These are phyloP conservation scores for Gambelia wislizenii DNA, from an alignment of 2,797 vertebrate genomes.

Conservation along the genomic window DNA sequence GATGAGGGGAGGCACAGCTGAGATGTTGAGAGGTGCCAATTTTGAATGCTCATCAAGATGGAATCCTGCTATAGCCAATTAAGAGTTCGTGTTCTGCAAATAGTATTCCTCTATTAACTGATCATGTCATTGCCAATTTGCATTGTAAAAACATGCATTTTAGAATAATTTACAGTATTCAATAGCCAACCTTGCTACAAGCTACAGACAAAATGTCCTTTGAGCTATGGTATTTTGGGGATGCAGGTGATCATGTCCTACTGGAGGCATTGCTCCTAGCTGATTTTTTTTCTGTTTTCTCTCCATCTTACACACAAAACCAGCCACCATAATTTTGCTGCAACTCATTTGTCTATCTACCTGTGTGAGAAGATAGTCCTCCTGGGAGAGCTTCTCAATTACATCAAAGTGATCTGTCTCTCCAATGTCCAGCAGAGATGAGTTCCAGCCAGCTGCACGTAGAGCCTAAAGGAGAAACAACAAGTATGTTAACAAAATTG, in stretches of 20 bases:
- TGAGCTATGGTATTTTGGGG: neutral
- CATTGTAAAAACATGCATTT: too few relatives aligned
- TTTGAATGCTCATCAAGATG: neutral
- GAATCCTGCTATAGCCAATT: neutral
- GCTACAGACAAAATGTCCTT: neutral
- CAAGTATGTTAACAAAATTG: neutral
- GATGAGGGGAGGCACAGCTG: too few relatives aligned
- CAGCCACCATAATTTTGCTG: neutral
- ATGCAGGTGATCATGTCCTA: neutral
- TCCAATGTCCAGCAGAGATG: conserved; percentile 66
- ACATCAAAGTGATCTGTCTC: conserved; percentile 79
- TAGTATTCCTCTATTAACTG: too few relatives aligned
- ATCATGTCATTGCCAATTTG: too few relatives aligned
- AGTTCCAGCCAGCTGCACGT: conserved; percentile 51
- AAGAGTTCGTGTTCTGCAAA: too few relatives aligned
- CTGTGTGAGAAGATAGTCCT: conserved; percentile 75
- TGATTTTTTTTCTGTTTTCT: neutral
- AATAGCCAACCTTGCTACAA: neutral
- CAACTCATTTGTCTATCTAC: conserved; percentile 55
- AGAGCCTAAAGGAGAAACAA: conserved; percentile 51
- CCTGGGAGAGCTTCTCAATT: conserved; percentile 73
- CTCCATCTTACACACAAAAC: neutral
- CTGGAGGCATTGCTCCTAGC: neutral
- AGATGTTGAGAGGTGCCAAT: neutral
- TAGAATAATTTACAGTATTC: too few relatives aligned